Conservation (phyloP, 2,888 invertebrate genomes). For the Incurvaria masculella region DNA sequence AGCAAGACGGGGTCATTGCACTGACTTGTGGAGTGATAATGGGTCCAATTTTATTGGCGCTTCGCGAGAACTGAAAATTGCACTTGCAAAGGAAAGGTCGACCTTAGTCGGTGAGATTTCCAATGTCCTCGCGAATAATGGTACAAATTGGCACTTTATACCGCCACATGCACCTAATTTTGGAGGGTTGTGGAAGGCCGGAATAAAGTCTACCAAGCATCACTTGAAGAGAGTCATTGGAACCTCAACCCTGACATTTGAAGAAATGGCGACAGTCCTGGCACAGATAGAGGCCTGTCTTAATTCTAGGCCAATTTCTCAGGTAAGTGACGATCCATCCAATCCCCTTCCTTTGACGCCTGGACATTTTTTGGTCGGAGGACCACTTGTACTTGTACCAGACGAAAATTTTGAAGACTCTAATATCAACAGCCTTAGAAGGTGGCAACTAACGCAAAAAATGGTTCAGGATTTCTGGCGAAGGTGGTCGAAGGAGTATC, state of each 20-base stretch:
- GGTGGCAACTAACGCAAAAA: constrained; percentile 16
- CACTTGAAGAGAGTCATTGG: constrained; percentile 11
- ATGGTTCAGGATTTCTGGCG: constrained; percentile 17
- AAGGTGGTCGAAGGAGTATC: constrained; percentile 16
- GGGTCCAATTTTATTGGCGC: too few species aligned
- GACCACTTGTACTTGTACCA: constrained; percentile 9
- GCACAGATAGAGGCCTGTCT: constrained; percentile 8
- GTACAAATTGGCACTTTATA: too few species aligned
- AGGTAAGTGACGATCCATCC: constrained; percentile 4
- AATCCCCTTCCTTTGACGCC: constrained; percentile 14
- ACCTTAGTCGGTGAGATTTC: too few species aligned
- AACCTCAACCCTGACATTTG: constrained; percentile 6
- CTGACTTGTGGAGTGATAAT: constrained; percentile 5
- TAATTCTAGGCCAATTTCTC: constrained; percentile 8
- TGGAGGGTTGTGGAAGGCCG: constrained; percentile 9
- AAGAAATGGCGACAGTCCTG: constrained; percentile 8
- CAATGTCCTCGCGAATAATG: too few species aligned
- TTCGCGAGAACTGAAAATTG: too few species aligned
- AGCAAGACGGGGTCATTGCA: constrained; percentile 7
- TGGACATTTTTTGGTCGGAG: constrained; percentile 17
- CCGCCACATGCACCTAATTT: constrained; percentile 13
- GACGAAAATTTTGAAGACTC: too few species aligned
- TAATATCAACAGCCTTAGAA: constrained; percentile 4
- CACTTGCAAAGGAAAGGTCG: too few species aligned
- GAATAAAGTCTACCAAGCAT: constrained; percentile 9